Conservation (phyloP, 2,113 vertebrate species). For the Upupa epops region DNA sequence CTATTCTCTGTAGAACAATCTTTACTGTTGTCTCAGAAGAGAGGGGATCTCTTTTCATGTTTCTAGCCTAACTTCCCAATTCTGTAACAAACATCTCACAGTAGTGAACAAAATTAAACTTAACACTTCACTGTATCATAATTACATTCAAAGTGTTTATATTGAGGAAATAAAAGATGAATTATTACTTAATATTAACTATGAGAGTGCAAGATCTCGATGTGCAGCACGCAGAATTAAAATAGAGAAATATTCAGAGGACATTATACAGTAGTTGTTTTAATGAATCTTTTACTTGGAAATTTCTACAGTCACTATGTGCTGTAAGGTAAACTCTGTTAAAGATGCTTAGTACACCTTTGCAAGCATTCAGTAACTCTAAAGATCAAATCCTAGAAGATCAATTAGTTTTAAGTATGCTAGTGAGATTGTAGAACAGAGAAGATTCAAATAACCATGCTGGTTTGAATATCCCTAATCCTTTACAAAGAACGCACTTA, state of each 20-base stretch:
- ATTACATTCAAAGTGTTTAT: neutral
- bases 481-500: neutral
- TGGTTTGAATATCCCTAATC: neutral
- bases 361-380: neutral
- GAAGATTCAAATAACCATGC: neutral
- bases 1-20: neutral
- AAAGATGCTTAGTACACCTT: neutral
- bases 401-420: neutral
- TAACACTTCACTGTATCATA: neutral
- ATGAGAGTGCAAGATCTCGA: neutral
- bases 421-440: neutral
- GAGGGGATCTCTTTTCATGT: neutral
- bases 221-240: neutral
- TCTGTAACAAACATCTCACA: neutral
- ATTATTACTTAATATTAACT: neutral
- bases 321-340: neutral
- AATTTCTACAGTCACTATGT: neutral
- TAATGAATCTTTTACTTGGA: neutral
- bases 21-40: neutral
- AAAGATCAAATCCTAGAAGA: neutral
- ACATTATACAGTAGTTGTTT: neutral
- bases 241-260: neutral
- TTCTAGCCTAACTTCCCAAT: neutral
- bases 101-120: neutral
- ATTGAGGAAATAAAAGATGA: neutral